Conservation (phyloP, 2,888 invertebrate genomes). For the Cephus nigrinus region DNA sequence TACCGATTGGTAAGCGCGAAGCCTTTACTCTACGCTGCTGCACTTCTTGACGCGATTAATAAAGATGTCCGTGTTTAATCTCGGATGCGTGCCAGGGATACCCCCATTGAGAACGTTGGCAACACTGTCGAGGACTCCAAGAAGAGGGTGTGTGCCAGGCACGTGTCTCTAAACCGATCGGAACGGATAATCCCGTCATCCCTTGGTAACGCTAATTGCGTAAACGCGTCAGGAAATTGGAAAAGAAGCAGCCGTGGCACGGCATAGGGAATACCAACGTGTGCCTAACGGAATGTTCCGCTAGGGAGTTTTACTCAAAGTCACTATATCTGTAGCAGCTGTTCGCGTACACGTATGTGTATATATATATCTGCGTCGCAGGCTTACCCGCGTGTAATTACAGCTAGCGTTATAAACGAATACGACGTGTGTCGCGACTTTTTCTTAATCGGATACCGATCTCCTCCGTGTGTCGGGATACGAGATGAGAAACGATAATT, state of each 20-base stretch:
- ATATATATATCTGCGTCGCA: background rate
- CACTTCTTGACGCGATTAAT: conserved; percentile 50
- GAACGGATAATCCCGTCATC: conserved; percentile 9
- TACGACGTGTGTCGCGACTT: background rate
- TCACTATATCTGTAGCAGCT: background rate
- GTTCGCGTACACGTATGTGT: background rate
- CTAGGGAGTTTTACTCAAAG: background rate
- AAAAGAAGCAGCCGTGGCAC: conserved; percentile 30
- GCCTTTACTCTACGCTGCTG: conserved; percentile 28
- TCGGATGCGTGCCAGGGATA: conserved; percentile 22
- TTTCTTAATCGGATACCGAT: background rate
- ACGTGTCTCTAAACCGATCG: conserved; percentile 36
- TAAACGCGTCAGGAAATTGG: conserved; percentile 29
- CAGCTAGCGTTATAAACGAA: background rate
- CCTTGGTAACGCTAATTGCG: conserved; percentile 14
- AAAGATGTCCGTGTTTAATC: conserved; percentile 46
- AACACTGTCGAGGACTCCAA: background rate
- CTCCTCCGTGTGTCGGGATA: background rate
- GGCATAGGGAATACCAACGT: background rate
- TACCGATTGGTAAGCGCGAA: conserved; percentile 42
- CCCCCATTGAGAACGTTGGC: background rate
- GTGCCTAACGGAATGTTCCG: background rate
- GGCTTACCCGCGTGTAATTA: background rate
- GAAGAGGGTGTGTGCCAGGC: conserved; percentile 23
- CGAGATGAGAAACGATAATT: background rate